These are phyloP conservation scores for Bugula neritina DNA, from an alignment of 2,888 invertebrate genomes.

Conservation along the genomic window DNA sequence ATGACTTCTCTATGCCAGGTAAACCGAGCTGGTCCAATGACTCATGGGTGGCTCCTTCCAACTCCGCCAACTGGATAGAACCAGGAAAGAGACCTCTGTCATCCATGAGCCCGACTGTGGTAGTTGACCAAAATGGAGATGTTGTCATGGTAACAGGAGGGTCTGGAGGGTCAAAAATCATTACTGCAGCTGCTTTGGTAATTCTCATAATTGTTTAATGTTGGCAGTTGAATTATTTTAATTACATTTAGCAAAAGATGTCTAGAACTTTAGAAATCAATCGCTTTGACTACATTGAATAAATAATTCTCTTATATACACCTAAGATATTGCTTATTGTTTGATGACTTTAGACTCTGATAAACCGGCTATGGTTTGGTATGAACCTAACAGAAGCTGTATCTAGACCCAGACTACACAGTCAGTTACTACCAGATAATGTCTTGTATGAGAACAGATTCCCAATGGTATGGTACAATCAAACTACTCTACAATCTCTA, in stretches of 20 bases:
- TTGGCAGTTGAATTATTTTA: background rate
- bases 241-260: background rate
- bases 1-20: conserved; percentile 44
- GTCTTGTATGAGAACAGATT: conserved; percentile 66
- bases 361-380: conserved; percentile 31
- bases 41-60: conserved; percentile 63
- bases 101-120: conserved; percentile 41
- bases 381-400: conserved; percentile 63
- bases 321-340: too few relatives aligned
- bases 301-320: too few relatives aligned
- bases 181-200: conserved; percentile 39
- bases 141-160: conserved; percentile 38
- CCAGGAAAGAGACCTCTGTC: conserved; percentile 42
- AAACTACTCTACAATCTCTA: too few relatives aligned
- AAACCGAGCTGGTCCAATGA: conserved; percentile 56
- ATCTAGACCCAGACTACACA: conserved; percentile 72
- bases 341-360: background rate
- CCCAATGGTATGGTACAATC: conserved; percentile 60
- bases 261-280: too few relatives aligned
- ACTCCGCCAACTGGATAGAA: conserved; percentile 38
- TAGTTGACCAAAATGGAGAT: conserved; percentile 35
- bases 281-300: too few relatives aligned
- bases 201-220: background rate
- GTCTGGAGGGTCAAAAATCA: conserved; percentile 39
- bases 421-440: conserved; percentile 71